phyloP scores from a whole-genome alignment of 53 echinoderm and acorn worm species.

The Mesocentrotus franciscanus region DNA sequence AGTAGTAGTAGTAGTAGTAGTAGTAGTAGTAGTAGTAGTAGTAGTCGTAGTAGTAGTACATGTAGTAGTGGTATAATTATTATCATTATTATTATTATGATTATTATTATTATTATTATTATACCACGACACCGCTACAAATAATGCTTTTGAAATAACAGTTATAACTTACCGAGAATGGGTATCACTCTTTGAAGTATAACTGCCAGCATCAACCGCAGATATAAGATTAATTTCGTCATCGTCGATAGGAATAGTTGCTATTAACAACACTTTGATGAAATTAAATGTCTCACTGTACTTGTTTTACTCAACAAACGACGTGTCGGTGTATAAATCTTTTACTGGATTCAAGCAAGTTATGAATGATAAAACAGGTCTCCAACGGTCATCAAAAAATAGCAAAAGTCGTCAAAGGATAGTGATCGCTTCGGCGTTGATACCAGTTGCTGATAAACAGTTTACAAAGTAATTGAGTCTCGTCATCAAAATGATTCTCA shows the following conservation, averaged over 20 bases:
- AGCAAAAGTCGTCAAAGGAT: background rate
- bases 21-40: slow-evolving; percentile 27
- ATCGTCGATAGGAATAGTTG: background rate
- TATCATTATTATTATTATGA: too few species aligned
- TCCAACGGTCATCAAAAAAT: background rate
- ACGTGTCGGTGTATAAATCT: background rate
- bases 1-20: slow-evolving; percentile 32
- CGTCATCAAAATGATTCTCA: background rate
- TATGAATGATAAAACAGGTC: background rate
- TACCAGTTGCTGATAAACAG: background rate
- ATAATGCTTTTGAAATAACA: background rate
- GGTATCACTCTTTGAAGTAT: background rate
- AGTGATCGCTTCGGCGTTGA: background rate
- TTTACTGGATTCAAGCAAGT: background rate
- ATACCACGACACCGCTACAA: too few species aligned
- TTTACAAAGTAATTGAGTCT: background rate
- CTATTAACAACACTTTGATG: background rate
- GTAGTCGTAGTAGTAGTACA: too few species aligned
- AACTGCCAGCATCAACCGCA: background rate
- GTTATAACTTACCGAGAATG: background rate
- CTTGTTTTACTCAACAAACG: background rate
- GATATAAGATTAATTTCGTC: background rate
- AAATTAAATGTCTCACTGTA: too few species aligned
- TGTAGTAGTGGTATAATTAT: too few species aligned
- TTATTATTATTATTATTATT: too few species aligned